Evolutionary conservation across 2,888 invertebrate genomes (phyloP).

Genomic region (Myathropa florea): DNA sequence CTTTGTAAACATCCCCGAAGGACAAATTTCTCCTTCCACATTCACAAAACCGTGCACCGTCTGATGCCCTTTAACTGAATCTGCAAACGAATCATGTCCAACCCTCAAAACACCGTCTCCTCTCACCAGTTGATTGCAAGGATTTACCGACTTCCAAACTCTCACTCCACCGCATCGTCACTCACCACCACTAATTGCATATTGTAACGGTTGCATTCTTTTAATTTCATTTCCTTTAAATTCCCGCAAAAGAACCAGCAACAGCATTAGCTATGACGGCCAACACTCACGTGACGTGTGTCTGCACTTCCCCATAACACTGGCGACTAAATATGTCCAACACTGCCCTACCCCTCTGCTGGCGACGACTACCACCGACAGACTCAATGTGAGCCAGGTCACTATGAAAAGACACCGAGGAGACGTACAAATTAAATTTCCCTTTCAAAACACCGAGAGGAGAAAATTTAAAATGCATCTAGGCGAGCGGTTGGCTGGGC

Average conservation of each 20-base stretch:
- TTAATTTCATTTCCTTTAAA: slow-evolving; percentile 20
- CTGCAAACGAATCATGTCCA: background rate
- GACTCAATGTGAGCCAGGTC: background rate
- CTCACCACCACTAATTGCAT: slow-evolving; percentile 47
- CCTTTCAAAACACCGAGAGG: slow-evolving; percentile 51
- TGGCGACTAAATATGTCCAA: slow-evolving; percentile 21
- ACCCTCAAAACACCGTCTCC: background rate
- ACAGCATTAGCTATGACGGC: background rate
- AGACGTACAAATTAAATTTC: slow-evolving; percentile 63
- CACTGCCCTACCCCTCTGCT: slow-evolving; percentile 24
- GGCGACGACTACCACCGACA: slow-evolving; percentile 34
- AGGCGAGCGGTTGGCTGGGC: slow-evolving; percentile 3
- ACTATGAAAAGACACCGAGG: slow-evolving; percentile 23
- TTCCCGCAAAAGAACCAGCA: background rate
- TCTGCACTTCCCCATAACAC: background rate
- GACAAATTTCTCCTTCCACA: too few species aligned
- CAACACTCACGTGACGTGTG: slow-evolving; percentile 40
- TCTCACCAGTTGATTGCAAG: background rate
- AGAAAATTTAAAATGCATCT: slow-evolving; percentile 56
- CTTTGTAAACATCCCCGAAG: background rate
- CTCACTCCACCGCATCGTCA: background rate
- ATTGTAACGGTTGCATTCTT: slow-evolving; percentile 55
- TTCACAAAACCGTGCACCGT: too few species aligned
- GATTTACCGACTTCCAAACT: background rate
- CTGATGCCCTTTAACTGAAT: background rate